Percentiles rank a stretch among this genome's conserved stretches.
Evolutionary conservation across 2,888 invertebrate species (phyloP).

Genomic region (Drosophila acutilabella): DNA sequence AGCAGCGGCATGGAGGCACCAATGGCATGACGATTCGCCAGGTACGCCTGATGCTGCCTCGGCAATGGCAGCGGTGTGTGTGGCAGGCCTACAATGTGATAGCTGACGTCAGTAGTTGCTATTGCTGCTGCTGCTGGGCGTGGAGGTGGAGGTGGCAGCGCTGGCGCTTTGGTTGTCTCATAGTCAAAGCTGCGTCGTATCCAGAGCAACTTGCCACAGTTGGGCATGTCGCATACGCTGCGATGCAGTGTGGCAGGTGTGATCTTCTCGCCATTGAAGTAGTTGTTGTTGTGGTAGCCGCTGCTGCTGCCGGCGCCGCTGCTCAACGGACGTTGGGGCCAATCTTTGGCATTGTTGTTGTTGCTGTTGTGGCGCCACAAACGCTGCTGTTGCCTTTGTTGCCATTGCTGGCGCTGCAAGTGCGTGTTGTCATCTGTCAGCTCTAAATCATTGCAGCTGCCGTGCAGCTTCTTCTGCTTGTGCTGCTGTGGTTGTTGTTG

Average conservation of each 20-base stretch:
- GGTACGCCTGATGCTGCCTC: slow-evolving; percentile 78
- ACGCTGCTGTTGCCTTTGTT: slow-evolving; percentile 18
- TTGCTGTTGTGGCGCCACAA: slow-evolving; percentile 18
- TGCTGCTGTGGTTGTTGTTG: slow-evolving; percentile 39
- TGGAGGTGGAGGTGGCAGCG: slow-evolving; percentile 47
- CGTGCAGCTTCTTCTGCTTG: slow-evolving; percentile 68
- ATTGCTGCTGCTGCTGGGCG: neutral
- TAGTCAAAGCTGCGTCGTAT: slow-evolving; percentile 65
- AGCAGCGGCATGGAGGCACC: slow-evolving; percentile 89
- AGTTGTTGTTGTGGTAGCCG: slow-evolving; percentile 25
- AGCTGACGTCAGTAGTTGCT: slow-evolving; percentile 39
- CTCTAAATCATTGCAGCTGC: slow-evolving; percentile 78
- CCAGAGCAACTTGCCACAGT: slow-evolving; percentile 84
- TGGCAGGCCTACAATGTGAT: slow-evolving; percentile 82
- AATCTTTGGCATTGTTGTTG: slow-evolving; percentile 23
- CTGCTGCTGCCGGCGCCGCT: slow-evolving; percentile 54
- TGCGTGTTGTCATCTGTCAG: slow-evolving; percentile 49
- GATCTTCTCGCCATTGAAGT: slow-evolving; percentile 25
- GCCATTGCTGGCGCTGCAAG: slow-evolving; percentile 27
- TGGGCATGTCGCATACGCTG: slow-evolving; percentile 81
- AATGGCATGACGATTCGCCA: slow-evolving; percentile 84
- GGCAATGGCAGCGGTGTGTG: slow-evolving; percentile 80
- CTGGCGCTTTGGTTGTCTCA: slow-evolving; percentile 36
- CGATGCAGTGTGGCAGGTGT: slow-evolving; percentile 47
- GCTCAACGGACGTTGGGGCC: slow-evolving; percentile 58